Percentiles rank a stretch among this genome's conserved stretches.
These are phyloP conservation scores for Pelosia muscerda DNA, from an alignment of 2,888 invertebrate species.

Conservation along the genomic window DNA sequence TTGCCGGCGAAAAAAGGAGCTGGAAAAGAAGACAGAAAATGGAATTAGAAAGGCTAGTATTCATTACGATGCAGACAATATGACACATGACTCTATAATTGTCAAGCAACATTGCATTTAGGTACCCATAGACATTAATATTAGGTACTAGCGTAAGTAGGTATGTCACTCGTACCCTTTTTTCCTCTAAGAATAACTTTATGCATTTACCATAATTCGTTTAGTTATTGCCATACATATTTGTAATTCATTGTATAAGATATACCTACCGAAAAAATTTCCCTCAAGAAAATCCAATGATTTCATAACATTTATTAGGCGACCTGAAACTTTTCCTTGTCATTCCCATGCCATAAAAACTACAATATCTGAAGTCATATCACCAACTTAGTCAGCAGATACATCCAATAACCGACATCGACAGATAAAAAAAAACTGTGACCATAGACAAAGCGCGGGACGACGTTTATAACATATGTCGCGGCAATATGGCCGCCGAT, in stretches of 20 bases:
- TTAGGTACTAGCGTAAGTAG: no score
- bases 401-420: slow-evolving; percentile 48
- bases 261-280: not conserved
- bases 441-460: slow-evolving; percentile 59
- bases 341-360: slow-evolving; percentile 44
- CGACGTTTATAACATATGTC: slow-evolving; percentile 49
- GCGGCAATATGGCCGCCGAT: slow-evolving; percentile 54
- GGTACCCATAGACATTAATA: no score
- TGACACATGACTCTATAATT: no score
- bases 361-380: slow-evolving; percentile 41
- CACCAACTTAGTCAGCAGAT: slow-evolving; percentile 48
- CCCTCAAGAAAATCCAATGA: not conserved
- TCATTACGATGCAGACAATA: no score
- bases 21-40: no score
- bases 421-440: slow-evolving; percentile 57
- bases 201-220: not conserved
- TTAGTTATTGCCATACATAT: no score
- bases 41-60: no score
- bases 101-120: no score
- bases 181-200: no score
- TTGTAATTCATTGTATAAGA: not conserved
- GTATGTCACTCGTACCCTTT: no score
- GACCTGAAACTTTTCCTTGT: not conserved
- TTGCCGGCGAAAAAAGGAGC: no score
- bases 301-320: not conserved